Base-by-base conservation (phyloP, 2,888 invertebrate genomes). In the Antitype chi region DNA sequence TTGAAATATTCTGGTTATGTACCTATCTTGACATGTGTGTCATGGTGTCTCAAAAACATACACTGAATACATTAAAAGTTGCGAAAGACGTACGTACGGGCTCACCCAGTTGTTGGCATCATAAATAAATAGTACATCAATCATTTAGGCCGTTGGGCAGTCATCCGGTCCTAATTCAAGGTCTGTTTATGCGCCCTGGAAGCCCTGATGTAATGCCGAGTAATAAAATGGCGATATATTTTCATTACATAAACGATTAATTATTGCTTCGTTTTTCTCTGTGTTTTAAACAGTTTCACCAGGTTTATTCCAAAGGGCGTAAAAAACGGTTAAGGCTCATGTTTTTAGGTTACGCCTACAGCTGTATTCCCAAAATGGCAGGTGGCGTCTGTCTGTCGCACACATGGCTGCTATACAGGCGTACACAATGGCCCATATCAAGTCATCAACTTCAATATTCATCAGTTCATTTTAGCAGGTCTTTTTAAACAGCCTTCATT, bases 41-140 rank as follows among this genome's bases (percentile, higher is more conserved):
- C 67, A 80, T 25, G 66, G 47, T 66, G 57, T 77, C 72, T 72
- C 11, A 77, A 62, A 68, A 73, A 57, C 59, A 66, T 63, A 38
- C n/a, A 52, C 49, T 25, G 49, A 60, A 84, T 68, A 57, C 70
- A 76, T 81, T 83, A 79, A 87, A 84, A 70, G 78, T 88, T 87
- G 75, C 79, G 82, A 82, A 88, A 87, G 70, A 78, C 71, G 60
- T 62, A 64, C 59, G 72, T 79, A 70, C 75, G 76, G 53, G 55
- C 73, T 78, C 78, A 63, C 63, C 53, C 80, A 81, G 80, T 81
- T 62, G 84, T 73, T 74, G 81, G 70, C 70, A 38, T 78, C 82
- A 81, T 81, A 81, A 79, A 88, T 87, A 87, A 87, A 85, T 81
- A 78, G 32, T 64, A 80, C 85, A 85, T 88, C 64, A 84, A 84